Conservation (phyloP, 2,113 vertebrate species). For the Saguinus midas region DNA sequence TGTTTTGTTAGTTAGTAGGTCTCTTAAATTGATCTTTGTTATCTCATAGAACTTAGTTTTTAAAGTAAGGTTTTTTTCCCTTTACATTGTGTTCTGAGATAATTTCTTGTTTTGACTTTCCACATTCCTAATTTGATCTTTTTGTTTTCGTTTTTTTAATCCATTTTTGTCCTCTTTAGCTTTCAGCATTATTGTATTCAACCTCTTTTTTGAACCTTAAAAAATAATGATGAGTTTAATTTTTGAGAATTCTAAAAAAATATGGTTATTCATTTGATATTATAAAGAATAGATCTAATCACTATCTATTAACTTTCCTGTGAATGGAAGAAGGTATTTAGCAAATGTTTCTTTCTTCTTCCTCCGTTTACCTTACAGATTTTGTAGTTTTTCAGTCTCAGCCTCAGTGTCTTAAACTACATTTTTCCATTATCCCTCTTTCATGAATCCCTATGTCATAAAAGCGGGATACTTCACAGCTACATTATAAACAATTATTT, state of each 20-base stretch:
- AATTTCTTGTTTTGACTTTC: neutral
- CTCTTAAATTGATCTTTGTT: neutral
- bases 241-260: too few relatives aligned
- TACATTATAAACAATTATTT: neutral
- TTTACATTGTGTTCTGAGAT: neutral
- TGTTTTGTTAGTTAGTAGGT: neutral
- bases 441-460: neutral
- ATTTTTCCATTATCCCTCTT: neutral
- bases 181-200: neutral
- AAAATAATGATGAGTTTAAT: too few relatives aligned
- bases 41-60: neutral
- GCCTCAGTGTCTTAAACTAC: neutral
- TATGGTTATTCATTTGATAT: too few relatives aligned
- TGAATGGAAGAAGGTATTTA: neutral
- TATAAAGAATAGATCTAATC: too few relatives aligned
- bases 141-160: neutral
- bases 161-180: neutral
- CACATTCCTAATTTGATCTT: neutral
- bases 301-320: neutral
- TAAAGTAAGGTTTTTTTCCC: neutral
- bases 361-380: neutral
- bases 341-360: neutral
- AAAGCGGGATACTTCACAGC: neutral
- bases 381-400: neutral
- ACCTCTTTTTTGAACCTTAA: neutral